Conservation (phyloP, 1,140 invertebrate species). For the Heliothis subflexa region DNA sequence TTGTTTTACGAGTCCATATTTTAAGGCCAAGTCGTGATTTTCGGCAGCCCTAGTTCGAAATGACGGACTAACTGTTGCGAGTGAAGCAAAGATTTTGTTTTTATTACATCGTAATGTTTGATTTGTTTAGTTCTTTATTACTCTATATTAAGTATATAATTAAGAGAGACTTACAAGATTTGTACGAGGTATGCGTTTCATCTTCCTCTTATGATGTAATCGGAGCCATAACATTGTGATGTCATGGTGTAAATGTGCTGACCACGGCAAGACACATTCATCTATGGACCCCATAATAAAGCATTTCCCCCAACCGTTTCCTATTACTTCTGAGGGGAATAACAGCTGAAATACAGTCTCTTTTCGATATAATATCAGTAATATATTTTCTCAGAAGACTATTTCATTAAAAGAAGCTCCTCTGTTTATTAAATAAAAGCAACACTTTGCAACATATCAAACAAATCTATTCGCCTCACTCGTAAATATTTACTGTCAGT, state of each 20-base stretch:
- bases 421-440: not conserved
- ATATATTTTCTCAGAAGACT: not conserved
- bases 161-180: no score
- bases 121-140: not conserved
- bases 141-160: no score
- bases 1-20: slow-evolving; percentile 61
- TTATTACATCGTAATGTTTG: slow-evolving; percentile 17
- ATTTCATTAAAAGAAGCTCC: not conserved
- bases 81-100: slow-evolving; percentile 15
- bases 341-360: not conserved
- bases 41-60: slow-evolving; percentile 30
- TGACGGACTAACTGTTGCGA: slow-evolving; percentile 20
- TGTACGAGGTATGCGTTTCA: not conserved
- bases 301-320: slow-evolving; percentile 30
- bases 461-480: slow-evolving; percentile 16
- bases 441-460: slow-evolving; percentile 13
- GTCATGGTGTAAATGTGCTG: slow-evolving; percentile 24
- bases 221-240: slow-evolving; percentile 12
- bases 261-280: slow-evolving; percentile 10
- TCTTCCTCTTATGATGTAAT: slow-evolving; percentile 8
- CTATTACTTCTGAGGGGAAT: not conserved
- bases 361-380: not conserved
- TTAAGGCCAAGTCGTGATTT: slow-evolving; percentile 33
- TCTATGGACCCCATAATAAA: slow-evolving; percentile 29
- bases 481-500: slow-evolving; percentile 25